Base-by-base conservation (phyloP, 2,888 invertebrate species). In the Drosophila demipolita region DNA sequence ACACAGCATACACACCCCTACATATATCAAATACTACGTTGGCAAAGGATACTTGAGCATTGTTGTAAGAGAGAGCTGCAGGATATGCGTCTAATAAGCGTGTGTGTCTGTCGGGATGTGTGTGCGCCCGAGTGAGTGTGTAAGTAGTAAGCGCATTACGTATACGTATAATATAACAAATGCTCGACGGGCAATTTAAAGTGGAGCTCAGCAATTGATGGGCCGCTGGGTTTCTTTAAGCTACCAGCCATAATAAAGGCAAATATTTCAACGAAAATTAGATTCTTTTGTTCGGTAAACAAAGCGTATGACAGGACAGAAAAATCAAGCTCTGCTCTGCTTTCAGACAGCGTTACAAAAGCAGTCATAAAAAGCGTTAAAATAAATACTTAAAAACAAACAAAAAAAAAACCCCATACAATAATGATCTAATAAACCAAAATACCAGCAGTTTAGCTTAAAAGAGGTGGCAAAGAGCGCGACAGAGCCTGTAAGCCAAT, bases 31-130 rank as follows among this genome's bases (percentile, higher is more conserved):
- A 23, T 52, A 67, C 45, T 45, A 23, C 23, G 66, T 74, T 58
- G 60, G 50, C 61, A 66, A 66, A 50, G 73, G 54, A 70, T 75
- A 67, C 71, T 68, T 78, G 73, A 75, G 78, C 89, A 89, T 82
- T 84, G 81, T 90, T 86, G 88, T 80, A 73, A 62, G 49, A 69
- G 49, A 69, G 71, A 63, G 73, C 71, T 62, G 67, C 77, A 75
- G 79, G 87, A 87, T 74, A 89, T 90, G 82, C 80, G 89, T 90
- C 85, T 84, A 87, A 87, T 80, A 82, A 90, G 87, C 87, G 88
- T 79, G 36, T 32, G 49, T 57, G 62, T 67, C 59, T 57, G 54
- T 12, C 29, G 29, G 12, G 49, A 7, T 26, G 1, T 26, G 7
- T 20, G 5, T 33, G 20, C 15, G 48, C 33, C 68, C 48, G 45